Evolutionary conservation across 2,888 invertebrate species (phyloP), one percentile per base, ranked within the genome.

Genomic region (Eupithecia insigniata): DNA sequence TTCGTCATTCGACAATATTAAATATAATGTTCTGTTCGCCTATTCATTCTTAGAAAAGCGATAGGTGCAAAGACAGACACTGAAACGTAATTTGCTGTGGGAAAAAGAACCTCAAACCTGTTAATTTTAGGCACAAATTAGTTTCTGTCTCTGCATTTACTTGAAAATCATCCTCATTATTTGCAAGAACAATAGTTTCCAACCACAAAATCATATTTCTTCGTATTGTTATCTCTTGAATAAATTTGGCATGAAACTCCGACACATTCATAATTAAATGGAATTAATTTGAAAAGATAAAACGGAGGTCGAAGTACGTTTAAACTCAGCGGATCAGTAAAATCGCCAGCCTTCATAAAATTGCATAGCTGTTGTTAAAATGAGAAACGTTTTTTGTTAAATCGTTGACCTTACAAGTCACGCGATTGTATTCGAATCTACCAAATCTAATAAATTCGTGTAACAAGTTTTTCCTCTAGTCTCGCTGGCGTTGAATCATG

Each of bases 151-250:
- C 7, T 10, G 10, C 46, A 51, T 55, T 55, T 26, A 55, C 55
- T 55, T 34, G 34, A 34, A 62, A 62, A 12, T 34, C 12, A 34
- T 30, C 30, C 18, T 65, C 36, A 30, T 65, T 65, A 36, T n/a
- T 39, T 65, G 43, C 39, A 36, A 22, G 39, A 43, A 36, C 39
- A 66, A 66, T 64, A 26, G 64, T 64, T 36, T 64, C n/a, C 12
- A 64, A 36, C 36, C 64, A 36, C 34, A 64, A 64, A 36, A 67
- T 67, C 67, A 64, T 60, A 73, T 65, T 67, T 67, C 70, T 43
- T 51, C 58, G 67, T 67, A 73, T 67, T 36, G 67, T 73, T 70
- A 73, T 73, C 73, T 73, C 65, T 51, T 70, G 67, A 70, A 73
- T 73, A 70, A 73, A 71, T 73, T 68, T 70, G 60, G 58, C 70